These are phyloP conservation scores for Aquatica leii DNA, from an alignment of 2,888 invertebrate genomes.

Conservation along the genomic window DNA sequence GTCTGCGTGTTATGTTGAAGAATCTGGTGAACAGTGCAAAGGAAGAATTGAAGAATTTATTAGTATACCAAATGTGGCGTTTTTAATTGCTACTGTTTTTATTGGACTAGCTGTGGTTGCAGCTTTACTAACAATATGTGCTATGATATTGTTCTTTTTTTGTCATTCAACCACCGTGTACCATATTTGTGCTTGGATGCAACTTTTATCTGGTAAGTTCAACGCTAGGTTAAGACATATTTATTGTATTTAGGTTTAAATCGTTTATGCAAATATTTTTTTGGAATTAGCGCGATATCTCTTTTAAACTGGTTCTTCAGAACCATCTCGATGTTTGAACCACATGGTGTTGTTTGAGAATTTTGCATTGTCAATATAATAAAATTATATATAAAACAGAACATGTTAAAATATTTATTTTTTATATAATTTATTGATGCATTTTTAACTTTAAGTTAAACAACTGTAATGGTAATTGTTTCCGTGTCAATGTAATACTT, in stretches of 20 bases:
- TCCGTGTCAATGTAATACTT: no score
- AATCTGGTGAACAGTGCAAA: slow-evolving; percentile 81
- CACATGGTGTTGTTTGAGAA: no score
- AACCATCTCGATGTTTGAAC: no score
- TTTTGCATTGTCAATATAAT: no score
- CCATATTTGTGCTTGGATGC: slow-evolving; percentile 94
- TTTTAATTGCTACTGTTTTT: slow-evolving; percentile 88
- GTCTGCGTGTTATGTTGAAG: slow-evolving; percentile 84
- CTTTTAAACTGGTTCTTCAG: neutral
- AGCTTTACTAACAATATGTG: slow-evolving; percentile 85
- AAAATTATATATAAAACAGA: no score
- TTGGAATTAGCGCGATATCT: neutral
- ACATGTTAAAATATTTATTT: no score
- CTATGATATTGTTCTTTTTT: slow-evolving; percentile 92
- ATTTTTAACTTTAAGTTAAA: no score
- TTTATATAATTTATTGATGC: no score
- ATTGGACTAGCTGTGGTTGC: slow-evolving; percentile 86
- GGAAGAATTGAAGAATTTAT: slow-evolving; percentile 85
- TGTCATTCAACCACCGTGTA: slow-evolving; percentile 93
- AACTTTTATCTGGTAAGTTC: slow-evolving; percentile 91
- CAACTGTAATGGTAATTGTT: no score
- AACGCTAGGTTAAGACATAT: neutral
- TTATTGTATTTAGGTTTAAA: slow-evolving; percentile 2
- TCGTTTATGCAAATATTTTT: neutral
- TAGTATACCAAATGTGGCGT: slow-evolving; percentile 78